Percentiles rank a stretch among this genome's conserved stretches.
These are phyloP conservation scores for Rostratula benghalensis DNA, from an alignment of 2,113 vertebrate species.

Conservation along the genomic window DNA sequence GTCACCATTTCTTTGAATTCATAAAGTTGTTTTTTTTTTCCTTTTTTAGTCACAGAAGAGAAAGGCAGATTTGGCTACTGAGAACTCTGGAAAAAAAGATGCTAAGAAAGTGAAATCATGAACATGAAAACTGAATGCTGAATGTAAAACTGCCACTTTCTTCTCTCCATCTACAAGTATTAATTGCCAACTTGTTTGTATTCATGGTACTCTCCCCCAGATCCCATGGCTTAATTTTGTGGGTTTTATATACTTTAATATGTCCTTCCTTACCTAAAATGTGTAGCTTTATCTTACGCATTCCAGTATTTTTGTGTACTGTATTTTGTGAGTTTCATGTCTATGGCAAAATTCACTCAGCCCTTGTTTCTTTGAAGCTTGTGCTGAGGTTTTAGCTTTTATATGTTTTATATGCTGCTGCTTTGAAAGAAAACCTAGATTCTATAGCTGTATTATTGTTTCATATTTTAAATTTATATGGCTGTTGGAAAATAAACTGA, in stretches of 20 bases:
- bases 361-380: slow-evolving; percentile 75
- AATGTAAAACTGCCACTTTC: slow-evolving; percentile 68
- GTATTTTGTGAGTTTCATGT: slow-evolving; percentile 79
- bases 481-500: slow-evolving; percentile 76
- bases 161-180: slow-evolving; percentile 68
- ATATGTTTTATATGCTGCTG: slow-evolving; percentile 84
- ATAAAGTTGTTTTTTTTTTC: slow-evolving; percentile 29
- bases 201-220: slow-evolving; percentile 69
- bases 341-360: slow-evolving; percentile 73
- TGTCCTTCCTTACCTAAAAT: slow-evolving; percentile 70
- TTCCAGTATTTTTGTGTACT: slow-evolving; percentile 81
- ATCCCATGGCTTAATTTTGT: slow-evolving; percentile 71
- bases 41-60: slow-evolving; percentile 84
- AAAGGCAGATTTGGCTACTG: slow-evolving; percentile 82
- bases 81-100: slow-evolving; percentile 83
- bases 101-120: slow-evolving; percentile 85
- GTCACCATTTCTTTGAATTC: slow-evolving; percentile 6
- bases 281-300: slow-evolving; percentile 79
- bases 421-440: slow-evolving; percentile 80
- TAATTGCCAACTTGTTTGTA: slow-evolving; percentile 76
- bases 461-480: slow-evolving; percentile 82
- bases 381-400: slow-evolving; percentile 85
- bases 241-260: slow-evolving; percentile 76
- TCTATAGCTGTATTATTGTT: slow-evolving; percentile 80
- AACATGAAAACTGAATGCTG: slow-evolving; percentile 63